Conservation (phyloP, 2,888 invertebrate genomes). For the Orthosia incerta region DNA sequence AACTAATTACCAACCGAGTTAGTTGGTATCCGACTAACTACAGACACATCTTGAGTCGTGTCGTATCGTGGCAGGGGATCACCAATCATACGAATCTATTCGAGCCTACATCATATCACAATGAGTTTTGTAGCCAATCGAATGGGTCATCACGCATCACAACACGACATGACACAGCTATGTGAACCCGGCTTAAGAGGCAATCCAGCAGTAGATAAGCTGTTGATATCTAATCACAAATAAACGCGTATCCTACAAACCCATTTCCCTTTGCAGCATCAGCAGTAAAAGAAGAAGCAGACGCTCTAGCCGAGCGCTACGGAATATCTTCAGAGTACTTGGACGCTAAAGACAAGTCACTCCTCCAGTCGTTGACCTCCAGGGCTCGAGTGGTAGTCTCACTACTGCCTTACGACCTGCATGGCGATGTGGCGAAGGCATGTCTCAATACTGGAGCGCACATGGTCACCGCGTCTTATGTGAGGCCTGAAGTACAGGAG, state of each 20-base stretch:
- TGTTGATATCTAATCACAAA: too few relatives aligned
- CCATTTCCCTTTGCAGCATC: conserved; percentile 91
- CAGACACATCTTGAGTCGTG: too few relatives aligned
- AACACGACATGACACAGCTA: too few relatives aligned
- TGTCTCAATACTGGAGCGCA: conserved; percentile 97
- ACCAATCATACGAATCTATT: too few relatives aligned
- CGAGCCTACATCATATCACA: too few relatives aligned
- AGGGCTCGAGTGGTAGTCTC: conserved; percentile 95
- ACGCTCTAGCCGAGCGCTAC: conserved; percentile 94
- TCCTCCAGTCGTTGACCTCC: conserved; percentile 93
- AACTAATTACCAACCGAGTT: too few relatives aligned
- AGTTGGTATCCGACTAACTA: too few relatives aligned
- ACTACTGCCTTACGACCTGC: conserved; percentile 97
- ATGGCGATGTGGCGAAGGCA: conserved; percentile 95
- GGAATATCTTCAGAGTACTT: conserved; percentile 95
- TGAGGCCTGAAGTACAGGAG: conserved; percentile 95
- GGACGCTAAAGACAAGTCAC: conserved; percentile 94
- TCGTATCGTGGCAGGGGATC: too few relatives aligned
- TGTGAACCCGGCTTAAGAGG: too few relatives aligned
- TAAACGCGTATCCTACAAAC: not conserved
- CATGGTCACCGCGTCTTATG: conserved; percentile 99
- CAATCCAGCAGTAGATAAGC: too few relatives aligned
- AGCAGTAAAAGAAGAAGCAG: conserved; percentile 96
- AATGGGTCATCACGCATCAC: too few relatives aligned
- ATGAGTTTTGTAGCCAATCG: too few relatives aligned